phyloP scores from a whole-genome alignment of 2,113 vertebrate species.

The Phyllostomus hastatus region DNA sequence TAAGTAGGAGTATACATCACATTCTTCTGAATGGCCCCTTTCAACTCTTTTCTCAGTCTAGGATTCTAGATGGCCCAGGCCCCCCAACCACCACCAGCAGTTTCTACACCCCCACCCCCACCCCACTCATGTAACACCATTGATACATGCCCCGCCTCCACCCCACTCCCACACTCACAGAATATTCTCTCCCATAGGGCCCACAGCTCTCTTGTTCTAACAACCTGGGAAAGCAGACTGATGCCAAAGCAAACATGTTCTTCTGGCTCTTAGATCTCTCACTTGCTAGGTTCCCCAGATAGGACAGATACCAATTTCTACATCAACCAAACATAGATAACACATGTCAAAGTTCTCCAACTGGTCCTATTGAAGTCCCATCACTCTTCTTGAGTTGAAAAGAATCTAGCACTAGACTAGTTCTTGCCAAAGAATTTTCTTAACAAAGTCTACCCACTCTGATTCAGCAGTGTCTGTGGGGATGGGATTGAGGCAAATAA shows the following conservation, averaged over 20 bases:
- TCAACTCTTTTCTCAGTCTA: not conserved
- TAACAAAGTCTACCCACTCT: not conserved
- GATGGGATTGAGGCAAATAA: not conserved
- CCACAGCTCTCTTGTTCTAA: not conserved
- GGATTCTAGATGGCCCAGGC: not conserved
- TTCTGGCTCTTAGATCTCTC: not conserved
- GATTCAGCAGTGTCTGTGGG: not conserved
- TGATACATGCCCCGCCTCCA: not conserved
- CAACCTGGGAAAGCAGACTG: not conserved
- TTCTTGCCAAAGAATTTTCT: not conserved
- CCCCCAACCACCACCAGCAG: not conserved
- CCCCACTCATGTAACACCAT: not conserved
- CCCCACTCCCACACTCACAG: not conserved
- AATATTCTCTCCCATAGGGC: not conserved
- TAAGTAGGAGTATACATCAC: not conserved
- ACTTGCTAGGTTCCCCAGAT: not conserved
- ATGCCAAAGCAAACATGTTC: not conserved
- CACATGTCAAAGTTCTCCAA: not conserved
- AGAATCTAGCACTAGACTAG: not conserved
- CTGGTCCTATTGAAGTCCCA: not conserved
- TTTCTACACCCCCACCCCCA: not conserved
- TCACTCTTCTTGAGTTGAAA: not conserved
- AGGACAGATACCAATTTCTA: not conserved
- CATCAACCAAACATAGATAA: not conserved
- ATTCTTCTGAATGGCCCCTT: not conserved